Percentiles rank a stretch among this genome's conserved stretches.
Evolutionary conservation across 2,797 vertebrate genomes (phyloP).

Genomic region (Lycodopsis pacificus): DNA sequence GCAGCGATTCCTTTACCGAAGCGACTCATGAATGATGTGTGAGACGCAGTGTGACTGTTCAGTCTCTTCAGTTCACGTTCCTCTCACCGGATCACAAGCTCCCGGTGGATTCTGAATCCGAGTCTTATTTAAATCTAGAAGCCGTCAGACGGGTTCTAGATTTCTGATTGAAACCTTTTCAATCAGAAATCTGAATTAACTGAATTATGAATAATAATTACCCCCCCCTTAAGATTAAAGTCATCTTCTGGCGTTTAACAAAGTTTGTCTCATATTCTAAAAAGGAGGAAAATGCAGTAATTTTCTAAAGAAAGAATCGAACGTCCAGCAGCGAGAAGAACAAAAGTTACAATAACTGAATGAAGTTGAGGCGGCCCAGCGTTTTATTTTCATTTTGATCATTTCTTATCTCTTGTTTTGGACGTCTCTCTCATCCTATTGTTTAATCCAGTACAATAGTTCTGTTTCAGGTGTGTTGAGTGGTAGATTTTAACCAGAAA

Average conservation of each 20-base stretch:
- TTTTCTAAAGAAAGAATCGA: conserved; percentile 41
- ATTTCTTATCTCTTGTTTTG: conserved; percentile 18
- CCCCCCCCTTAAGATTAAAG: not conserved
- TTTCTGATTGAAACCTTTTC: too few species aligned
- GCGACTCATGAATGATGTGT: too few species aligned
- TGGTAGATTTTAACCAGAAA: conserved; percentile 78
- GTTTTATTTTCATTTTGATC: not conserved
- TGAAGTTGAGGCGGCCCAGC: conserved; percentile 38
- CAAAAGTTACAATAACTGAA: conserved; percentile 38
- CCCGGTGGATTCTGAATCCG: conserved; percentile 34
- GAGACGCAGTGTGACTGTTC: not conserved
- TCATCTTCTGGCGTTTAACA: conserved; percentile 50
- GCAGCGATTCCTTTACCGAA: not conserved
- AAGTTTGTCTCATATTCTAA: conserved; percentile 50
- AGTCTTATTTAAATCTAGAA: conserved; percentile 11
- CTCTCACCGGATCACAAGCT: conserved; percentile 34
- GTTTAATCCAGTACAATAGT: conserved; percentile 57
- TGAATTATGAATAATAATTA: too few species aligned
- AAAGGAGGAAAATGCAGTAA: conserved; percentile 45
- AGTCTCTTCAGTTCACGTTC: not conserved
- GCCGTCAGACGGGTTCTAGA: conserved; percentile 45
- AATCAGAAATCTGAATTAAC: conserved; percentile 22
- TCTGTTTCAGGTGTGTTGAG: conserved; percentile 75
- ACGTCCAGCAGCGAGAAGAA: conserved; percentile 21
- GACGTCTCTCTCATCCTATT: conserved; percentile 37